These are phyloP conservation scores for Mesocricetus auratus DNA, from an alignment of 2,113 vertebrate genomes.

Conservation along the genomic window DNA sequence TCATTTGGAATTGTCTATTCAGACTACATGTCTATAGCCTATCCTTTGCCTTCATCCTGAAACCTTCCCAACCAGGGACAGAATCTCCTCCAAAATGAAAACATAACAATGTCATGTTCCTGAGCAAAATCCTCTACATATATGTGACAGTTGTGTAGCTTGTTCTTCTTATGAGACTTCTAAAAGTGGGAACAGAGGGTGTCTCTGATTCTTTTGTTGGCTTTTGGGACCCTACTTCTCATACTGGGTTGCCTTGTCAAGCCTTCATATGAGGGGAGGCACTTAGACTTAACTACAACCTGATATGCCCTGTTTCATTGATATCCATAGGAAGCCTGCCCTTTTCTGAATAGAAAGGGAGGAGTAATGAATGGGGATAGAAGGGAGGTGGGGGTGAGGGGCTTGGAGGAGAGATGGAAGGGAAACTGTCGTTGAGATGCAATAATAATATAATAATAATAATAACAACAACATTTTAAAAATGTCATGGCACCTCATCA, in stretches of 20 bases:
- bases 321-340: neutral
- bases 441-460: neutral
- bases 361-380: neutral
- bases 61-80: neutral
- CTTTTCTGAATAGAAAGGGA: neutral
- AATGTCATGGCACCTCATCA: neutral
- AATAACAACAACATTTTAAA: neutral
- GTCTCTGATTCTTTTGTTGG: neutral
- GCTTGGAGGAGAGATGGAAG: neutral
- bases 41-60: neutral
- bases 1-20: neutral
- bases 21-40: neutral
- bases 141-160: neutral
- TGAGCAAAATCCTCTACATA: conserved; percentile 12
- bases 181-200: neutral
- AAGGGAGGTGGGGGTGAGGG: neutral
- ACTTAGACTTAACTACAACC: neutral
- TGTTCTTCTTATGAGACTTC: neutral
- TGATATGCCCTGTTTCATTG: neutral
- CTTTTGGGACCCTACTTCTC: neutral
- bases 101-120: neutral
- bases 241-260: neutral
- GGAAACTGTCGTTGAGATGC: neutral
- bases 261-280: neutral
- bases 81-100: neutral